Evolutionary conservation across 2,888 invertebrate genomes (phyloP).

Genomic region (Epirrita christyi): DNA sequence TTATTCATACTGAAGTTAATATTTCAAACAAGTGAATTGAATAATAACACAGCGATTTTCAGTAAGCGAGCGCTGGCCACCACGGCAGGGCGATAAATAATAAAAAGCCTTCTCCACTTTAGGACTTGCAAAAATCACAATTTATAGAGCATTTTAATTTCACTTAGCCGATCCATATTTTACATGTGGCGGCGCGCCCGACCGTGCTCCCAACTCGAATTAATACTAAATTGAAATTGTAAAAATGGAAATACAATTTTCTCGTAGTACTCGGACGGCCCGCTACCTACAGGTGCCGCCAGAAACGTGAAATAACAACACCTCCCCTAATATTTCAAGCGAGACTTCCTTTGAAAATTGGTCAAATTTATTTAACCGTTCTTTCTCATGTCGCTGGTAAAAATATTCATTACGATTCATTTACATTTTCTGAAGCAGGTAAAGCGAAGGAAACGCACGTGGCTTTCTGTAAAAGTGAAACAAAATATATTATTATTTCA

Average conservation of each 20-base stretch:
- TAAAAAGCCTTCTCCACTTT: conserved; percentile 85
- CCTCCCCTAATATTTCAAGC: conserved; percentile 62
- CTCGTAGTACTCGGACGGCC: conserved; percentile 68
- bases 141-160: conserved; percentile 85
- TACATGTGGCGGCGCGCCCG: conserved; percentile 82
- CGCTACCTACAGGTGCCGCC: conserved; percentile 72
- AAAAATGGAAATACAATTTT: conserved; percentile 85
- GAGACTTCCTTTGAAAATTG: conserved; percentile 39
- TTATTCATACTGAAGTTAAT: conserved; percentile 66
- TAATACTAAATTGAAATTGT: conserved; percentile 85
- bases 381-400: conserved; percentile 31
- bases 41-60: conserved; percentile 80
- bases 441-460: conserved; percentile 33
- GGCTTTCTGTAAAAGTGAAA: conserved; percentile 44
- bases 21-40: conserved; percentile 79
- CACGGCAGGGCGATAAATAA: conserved; percentile 79
- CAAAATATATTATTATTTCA: conserved; percentile 29
- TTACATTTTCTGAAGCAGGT: conserved; percentile 22
- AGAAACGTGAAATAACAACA: conserved; percentile 73
- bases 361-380: conserved; percentile 41
- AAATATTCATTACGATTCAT: conserved; percentile 35
- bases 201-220: conserved; percentile 79
- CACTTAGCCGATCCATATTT: conserved; percentile 85
- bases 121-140: conserved; percentile 85
- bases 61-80: conserved; percentile 75